Evolutionary conservation across 2,113 vertebrate genomes (phyloP), one percentile per base, ranked within the genome.

Genomic region (Halcyon senegalensis): DNA sequence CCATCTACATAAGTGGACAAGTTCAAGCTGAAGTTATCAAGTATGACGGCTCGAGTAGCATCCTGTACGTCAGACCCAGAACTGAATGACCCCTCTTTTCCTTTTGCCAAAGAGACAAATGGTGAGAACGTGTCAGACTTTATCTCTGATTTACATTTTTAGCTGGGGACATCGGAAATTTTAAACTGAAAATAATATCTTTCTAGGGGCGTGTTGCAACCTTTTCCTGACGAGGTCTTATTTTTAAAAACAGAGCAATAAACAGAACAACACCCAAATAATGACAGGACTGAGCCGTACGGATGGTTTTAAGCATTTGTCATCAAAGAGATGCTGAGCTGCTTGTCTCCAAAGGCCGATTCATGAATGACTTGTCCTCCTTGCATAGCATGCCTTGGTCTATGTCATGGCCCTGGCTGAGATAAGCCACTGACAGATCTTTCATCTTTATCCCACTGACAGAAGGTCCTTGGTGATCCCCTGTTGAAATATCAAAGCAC

Each of bases 61-160:
- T 98, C 98, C 98, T 97, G 97, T 97, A 85, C 98, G 97, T 98
- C 97, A 98, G 87, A n/a, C 53, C 48, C 94, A 92, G 96, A 87
- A 89, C 95, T 62, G 78, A 79, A 30, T 97, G 96, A 97, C 95
- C 95, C 78, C 74, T 95, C 95, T 96, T 96, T 98, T 97, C 97
- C 97, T 98, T 96, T 78, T 84, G 86, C 95, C 80, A 79, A 86
- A 76, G 94, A 97, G 92, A 97, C 78, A 95, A 97, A 97, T 89
- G 87, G 94, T 97, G 97, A 97, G 97, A 97, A 96, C 33, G 0
- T 70, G 94, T 93, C 95, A 95, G 87, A 73, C 88, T 75, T 96
- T 98, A 97, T 98, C 97, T 96, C 77, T 3, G 2, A 86, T 41
- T 59, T 69, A 83, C 67, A 41, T 96, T 97, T 97, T 97, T 95